Percentiles rank a stretch among this genome's conserved stretches.
phyloP scores from a whole-genome alignment of 2,888 invertebrate genomes.

The Psylliodes chrysocephalus region DNA sequence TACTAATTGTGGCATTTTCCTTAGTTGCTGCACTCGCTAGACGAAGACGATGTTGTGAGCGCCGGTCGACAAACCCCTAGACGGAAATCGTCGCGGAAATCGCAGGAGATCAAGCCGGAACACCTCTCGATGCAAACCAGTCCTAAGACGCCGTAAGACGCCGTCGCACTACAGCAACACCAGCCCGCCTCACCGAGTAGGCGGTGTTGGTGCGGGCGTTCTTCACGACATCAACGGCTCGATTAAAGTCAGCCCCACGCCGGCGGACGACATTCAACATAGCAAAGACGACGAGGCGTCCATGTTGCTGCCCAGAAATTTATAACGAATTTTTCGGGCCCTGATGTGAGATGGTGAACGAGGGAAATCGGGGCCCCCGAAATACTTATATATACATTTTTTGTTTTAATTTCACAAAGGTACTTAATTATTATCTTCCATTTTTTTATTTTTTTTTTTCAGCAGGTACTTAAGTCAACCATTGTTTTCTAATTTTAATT shows the following conservation, averaged over 20 bases:
- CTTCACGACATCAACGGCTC: slow-evolving; percentile 58
- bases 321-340: slow-evolving; percentile 55
- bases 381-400: neutral
- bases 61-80: slow-evolving; percentile 59
- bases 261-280: slow-evolving; percentile 50
- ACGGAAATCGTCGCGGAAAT: slow-evolving; percentile 53
- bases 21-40: slow-evolving; percentile 80
- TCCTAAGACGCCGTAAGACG: slow-evolving; percentile 55
- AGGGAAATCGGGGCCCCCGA: neutral
- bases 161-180: slow-evolving; percentile 54
- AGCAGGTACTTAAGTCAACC: neutral
- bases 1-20: slow-evolving; percentile 18
- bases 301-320: slow-evolving; percentile 58
- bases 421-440: slow-evolving; percentile 1
- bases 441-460: neutral
- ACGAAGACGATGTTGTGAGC: slow-evolving; percentile 78
- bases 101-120: slow-evolving; percentile 35
- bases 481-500: neutral
- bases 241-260: slow-evolving; percentile 50
- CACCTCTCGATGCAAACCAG: slow-evolving; percentile 37
- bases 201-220: too few species aligned
- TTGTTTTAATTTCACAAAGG: too few species aligned
- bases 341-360: neutral
- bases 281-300: slow-evolving; percentile 56
- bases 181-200: slow-evolving; percentile 55